A percentile compares a stretch with the other conserved stretches of the same genome.
Conservation (phyloP, 2,888 invertebrate species). For the Platycheirus albimanus region DNA sequence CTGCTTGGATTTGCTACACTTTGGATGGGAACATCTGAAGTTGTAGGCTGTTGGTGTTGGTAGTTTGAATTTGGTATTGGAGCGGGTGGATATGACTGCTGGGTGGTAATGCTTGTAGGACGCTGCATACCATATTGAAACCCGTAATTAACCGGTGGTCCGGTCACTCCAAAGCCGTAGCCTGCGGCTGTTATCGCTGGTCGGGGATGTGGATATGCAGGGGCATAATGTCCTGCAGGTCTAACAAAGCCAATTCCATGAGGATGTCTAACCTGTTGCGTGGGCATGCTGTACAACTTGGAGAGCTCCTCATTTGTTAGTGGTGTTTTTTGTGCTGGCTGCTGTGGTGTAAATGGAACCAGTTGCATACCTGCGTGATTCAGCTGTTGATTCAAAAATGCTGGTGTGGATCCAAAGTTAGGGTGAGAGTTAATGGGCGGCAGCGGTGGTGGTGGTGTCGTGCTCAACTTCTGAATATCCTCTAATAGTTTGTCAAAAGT, state of each 20-base stretch:
- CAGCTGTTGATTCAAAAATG: slow-evolving; percentile 55
- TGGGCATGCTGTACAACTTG: slow-evolving; percentile 80
- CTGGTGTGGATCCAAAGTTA: slow-evolving; percentile 45
- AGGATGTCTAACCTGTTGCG: slow-evolving; percentile 74
- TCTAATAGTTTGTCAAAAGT: slow-evolving; percentile 86
- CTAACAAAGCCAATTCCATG: slow-evolving; percentile 49
- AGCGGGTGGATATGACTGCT: slow-evolving; percentile 61
- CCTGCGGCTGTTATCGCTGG: slow-evolving; percentile 20
- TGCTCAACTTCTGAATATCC: slow-evolving; percentile 83
- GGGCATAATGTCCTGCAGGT: slow-evolving; percentile 58
- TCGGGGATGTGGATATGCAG: slow-evolving; percentile 60
- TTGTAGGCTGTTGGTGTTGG: slow-evolving; percentile 32
- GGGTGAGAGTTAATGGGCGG: slow-evolving; percentile 77
- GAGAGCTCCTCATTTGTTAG: slow-evolving; percentile 80
- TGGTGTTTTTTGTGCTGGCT: slow-evolving; percentile 79
- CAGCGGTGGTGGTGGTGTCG: slow-evolving; percentile 78
- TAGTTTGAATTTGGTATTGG: slow-evolving; percentile 43
- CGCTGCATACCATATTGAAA: slow-evolving; percentile 53
- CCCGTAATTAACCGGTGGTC: slow-evolving; percentile 38
- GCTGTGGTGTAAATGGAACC: slow-evolving; percentile 79
- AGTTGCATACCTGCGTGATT: slow-evolving; percentile 77
- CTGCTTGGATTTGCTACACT: slow-evolving; percentile 59
- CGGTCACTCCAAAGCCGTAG: slow-evolving; percentile 34
- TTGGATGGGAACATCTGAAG: slow-evolving; percentile 54
- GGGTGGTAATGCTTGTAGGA: slow-evolving; percentile 35